Conservation (phyloP, 2,113 vertebrate species). For the Grammomys dolichurus region DNA sequence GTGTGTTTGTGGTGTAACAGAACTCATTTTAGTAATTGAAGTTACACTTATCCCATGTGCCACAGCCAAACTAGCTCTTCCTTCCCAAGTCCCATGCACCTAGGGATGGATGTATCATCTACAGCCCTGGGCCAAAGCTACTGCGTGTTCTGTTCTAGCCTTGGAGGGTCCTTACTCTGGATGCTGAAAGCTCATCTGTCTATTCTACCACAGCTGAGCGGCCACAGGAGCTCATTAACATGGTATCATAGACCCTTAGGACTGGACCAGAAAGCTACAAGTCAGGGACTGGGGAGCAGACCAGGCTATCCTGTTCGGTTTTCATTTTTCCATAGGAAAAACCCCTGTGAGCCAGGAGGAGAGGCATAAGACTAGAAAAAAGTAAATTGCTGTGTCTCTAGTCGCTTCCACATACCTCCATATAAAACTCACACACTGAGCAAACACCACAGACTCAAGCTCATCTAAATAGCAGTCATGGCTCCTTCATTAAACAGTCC, state of each 20-base stretch:
- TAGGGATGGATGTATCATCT: neutral
- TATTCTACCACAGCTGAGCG: neutral
- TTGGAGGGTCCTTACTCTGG: neutral
- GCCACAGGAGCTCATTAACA: neutral
- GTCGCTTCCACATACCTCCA: neutral
- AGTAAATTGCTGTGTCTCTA: accelerated
- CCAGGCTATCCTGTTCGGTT: neutral
- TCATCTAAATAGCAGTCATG: neutral
- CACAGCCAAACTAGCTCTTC: neutral
- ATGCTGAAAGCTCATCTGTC: neutral
- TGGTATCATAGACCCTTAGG: neutral
- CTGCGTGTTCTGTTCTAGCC: neutral
- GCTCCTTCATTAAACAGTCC: neutral
- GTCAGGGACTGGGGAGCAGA: neutral
- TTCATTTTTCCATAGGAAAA: neutral
- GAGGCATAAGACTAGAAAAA: neutral
- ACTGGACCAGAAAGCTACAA: neutral
- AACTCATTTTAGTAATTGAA: neutral
- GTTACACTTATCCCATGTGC: neutral
- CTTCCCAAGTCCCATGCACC: accelerated
- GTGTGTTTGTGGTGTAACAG: neutral
- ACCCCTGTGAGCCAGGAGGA: neutral
- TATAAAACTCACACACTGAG: neutral
- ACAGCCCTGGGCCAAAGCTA: accelerated
- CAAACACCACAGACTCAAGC: neutral